Evolutionary conservation across 2,113 vertebrate species (phyloP), one percentile per base, ranked within the genome.

Genomic region (Rousettus leschenaultii): DNA sequence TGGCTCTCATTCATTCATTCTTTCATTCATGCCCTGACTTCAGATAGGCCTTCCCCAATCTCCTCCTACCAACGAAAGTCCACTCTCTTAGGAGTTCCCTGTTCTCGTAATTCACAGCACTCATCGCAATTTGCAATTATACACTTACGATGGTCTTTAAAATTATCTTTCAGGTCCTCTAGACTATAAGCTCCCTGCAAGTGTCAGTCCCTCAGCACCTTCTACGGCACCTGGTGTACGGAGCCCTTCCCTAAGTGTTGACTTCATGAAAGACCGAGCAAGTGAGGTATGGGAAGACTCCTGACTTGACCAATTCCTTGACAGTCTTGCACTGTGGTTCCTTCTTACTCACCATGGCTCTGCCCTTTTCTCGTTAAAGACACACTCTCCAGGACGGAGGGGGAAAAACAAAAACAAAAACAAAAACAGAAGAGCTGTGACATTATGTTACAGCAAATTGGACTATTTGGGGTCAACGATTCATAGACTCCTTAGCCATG

Each of bases 231-330:
- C 71, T 71, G 59, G 85, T 12, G 0, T 24, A 5, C 22, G 70
- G 33, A 57, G 48, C 9, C 48, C 66, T 9, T 68, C 33, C 4
- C 1, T 15, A 48, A 53, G 28, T 0, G 30, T 4, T 18, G 55
- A 22, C 59, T 8, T 6, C 0, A 0, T 1, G 35, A n/a, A 43
- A 48, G 53, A 22, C 10, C 2, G 28, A 55, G 48, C 4, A 6
- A 43, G 22, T 6, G 28, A 48, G 45, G 1, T 6, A 14, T 12
- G 66, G 57, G 21, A 51, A 51, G 53, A 74, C 19, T 57, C 59
- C 51, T 28, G 22, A 75, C 24, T 16, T 11, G 14, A 55, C n/a
- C 45, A 28, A 16, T 5, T 40, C 55, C 35, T 75, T 57, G 13
- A 33, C 13, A 14, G 21, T 40, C 63, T 12, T 26, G 0, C 38